Evolutionary conservation across 1,140 invertebrate genomes (phyloP).

Genomic region (Dinoponera quadriceps): DNA sequence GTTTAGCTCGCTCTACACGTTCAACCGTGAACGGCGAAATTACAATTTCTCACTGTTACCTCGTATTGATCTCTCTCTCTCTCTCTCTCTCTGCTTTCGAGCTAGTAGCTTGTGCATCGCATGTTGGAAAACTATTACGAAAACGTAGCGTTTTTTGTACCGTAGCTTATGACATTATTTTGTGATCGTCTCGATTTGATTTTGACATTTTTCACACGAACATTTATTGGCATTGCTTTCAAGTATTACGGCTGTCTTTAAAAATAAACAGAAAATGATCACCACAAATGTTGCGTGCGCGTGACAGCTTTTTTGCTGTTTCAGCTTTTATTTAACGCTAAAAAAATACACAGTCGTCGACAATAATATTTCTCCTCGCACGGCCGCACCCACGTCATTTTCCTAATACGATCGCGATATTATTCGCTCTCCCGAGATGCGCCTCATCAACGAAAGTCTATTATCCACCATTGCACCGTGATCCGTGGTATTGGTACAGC

Average conservation of each 20-base stretch:
- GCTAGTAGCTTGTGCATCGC: background rate
- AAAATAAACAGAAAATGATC: no score
- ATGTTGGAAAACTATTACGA: constrained; percentile 1
- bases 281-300: no score
- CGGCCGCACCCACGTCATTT: constrained; percentile 26
- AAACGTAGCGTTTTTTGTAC: background rate
- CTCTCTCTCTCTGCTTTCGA: background rate
- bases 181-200: background rate
- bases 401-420: constrained; percentile 30
- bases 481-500: no score
- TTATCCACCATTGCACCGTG: no score
- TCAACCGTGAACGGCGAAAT: background rate
- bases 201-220: no score
- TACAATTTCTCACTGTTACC: background rate
- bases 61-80: constrained; percentile 38
- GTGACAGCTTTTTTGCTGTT: no score
- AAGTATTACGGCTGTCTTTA: no score
- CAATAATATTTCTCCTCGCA: no score
- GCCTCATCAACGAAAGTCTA: background rate
- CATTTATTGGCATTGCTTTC: no score
- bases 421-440: background rate
- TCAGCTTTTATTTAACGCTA: no score
- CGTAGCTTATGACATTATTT: background rate
- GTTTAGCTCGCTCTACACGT: background rate
- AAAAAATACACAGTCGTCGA: no score